Percentiles rank a stretch among this genome's conserved stretches.
Conservation (phyloP, 2,888 invertebrate species). For the Athrips mouffetella region DNA sequence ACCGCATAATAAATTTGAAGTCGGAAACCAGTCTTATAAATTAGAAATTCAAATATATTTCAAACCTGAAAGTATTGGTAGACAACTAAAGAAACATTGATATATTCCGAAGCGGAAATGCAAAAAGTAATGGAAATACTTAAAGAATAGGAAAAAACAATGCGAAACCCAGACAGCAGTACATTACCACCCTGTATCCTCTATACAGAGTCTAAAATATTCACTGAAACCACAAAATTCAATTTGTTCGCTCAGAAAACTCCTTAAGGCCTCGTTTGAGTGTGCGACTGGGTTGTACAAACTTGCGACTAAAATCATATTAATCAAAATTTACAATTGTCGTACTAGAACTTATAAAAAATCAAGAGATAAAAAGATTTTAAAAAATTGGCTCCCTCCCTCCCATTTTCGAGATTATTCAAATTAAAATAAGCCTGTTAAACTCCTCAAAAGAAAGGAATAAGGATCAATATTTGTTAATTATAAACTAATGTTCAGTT, state of each 20-base stretch:
- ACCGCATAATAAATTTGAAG: no score
- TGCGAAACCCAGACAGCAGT: slow-evolving; percentile 16
- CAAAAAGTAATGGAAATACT: no score
- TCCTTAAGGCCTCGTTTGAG: slow-evolving; percentile 31
- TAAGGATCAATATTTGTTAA: no score
- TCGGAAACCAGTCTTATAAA: no score
- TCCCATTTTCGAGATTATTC: no score
- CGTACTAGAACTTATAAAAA: no score
- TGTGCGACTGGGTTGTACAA: background rate
- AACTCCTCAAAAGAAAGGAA: no score
- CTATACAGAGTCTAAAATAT: slow-evolving; percentile 57
- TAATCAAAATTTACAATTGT: no score
- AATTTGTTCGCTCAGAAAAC: slow-evolving; percentile 63
- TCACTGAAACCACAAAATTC: slow-evolving; percentile 74
- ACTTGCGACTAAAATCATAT: background rate
- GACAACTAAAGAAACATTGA: slow-evolving; percentile 1
- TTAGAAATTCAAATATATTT: background rate
- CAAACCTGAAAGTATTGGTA: background rate
- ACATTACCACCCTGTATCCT: slow-evolving; percentile 62
- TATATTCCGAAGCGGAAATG: background rate
- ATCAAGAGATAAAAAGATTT: no score
- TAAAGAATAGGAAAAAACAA: slow-evolving; percentile 25
- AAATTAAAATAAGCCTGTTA: no score
- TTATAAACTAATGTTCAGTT: no score
- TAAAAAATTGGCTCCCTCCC: no score